Percentiles rank a stretch among this genome's conserved stretches.
phyloP scores from a whole-genome alignment of 2,113 vertebrate genomes.

The Pomatorhinus ruficollis region DNA sequence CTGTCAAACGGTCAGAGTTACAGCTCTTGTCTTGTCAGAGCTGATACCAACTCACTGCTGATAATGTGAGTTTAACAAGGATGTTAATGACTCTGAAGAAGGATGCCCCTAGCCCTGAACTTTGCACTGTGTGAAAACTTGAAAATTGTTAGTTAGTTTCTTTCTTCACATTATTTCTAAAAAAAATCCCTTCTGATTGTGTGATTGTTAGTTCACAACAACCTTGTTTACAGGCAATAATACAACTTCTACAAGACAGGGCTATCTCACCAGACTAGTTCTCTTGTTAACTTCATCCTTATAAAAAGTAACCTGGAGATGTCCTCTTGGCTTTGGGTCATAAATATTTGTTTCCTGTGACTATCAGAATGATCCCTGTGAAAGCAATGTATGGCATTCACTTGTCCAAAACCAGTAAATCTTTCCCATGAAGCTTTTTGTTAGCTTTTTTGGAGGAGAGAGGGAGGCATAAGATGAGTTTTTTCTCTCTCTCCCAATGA shows the following conservation, averaged over 20 bases:
- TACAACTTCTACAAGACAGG: neutral
- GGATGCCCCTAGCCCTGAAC: neutral
- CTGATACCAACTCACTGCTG: accelerated
- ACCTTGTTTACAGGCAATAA: neutral
- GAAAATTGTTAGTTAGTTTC: neutral
- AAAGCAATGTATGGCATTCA: neutral
- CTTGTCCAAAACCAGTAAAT: neutral
- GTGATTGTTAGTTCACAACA: neutral
- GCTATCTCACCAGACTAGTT: neutral
- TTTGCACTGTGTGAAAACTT: neutral
- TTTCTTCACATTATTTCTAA: neutral
- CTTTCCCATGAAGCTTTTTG: neutral
- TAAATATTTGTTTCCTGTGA: neutral
- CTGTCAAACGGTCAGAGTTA: neutral
- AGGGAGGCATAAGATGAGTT: neutral
- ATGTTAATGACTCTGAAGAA: neutral
- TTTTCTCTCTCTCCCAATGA: neutral
- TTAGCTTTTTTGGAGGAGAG: neutral
- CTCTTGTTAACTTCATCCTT: neutral
- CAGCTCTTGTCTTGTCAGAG: neutral
- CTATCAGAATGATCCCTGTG: neutral
- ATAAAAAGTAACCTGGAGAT: neutral
- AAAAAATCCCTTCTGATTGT: neutral
- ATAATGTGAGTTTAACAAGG: neutral
- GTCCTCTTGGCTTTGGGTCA: neutral